These are phyloP conservation scores for Euspilapteryx auroguttella DNA, from an alignment of 2,888 invertebrate genomes.

Conservation along the genomic window DNA sequence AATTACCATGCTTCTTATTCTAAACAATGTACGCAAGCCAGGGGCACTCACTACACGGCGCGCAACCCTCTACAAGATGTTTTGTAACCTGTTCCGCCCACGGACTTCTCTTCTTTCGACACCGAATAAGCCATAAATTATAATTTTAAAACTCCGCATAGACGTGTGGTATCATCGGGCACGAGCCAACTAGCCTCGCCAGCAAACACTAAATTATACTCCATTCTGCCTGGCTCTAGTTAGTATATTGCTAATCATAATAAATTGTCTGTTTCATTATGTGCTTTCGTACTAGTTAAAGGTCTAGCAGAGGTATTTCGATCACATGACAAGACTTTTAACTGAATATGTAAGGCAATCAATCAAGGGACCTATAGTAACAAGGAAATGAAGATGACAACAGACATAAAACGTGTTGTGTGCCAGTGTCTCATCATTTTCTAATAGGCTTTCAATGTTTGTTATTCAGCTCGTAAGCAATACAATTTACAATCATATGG, in stretches of 20 bases:
- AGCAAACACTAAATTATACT: not conserved
- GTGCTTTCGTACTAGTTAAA: too few relatives aligned
- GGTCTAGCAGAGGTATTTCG: too few relatives aligned
- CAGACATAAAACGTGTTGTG: too few relatives aligned
- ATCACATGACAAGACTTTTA: too few relatives aligned
- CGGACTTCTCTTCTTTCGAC: conserved; percentile 46
- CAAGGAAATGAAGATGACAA: too few relatives aligned
- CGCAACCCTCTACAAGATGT: too few relatives aligned
- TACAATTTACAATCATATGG: conserved; percentile 31
- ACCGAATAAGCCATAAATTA: conserved; percentile 51
- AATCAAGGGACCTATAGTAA: too few relatives aligned
- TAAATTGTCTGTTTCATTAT: not conserved
- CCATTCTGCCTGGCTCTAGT: too few relatives aligned
- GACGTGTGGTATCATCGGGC: conserved; percentile 13
- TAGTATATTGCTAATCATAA: not conserved
- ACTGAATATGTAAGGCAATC: too few relatives aligned
- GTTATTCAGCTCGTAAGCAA: conserved; percentile 18
- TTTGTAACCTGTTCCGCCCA: conserved; percentile 31
- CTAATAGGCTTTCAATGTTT: conserved; percentile 7
- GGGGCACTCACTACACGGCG: too few relatives aligned
- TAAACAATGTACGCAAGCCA: too few relatives aligned
- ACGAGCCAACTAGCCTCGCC: not conserved
- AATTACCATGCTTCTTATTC: too few relatives aligned
- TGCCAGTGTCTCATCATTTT: conserved; percentile 5
- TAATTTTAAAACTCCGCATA: conserved; percentile 42